Evolutionary conservation across 2,113 vertebrate genomes (phyloP).

Genomic region (Pogona vitticeps): DNA sequence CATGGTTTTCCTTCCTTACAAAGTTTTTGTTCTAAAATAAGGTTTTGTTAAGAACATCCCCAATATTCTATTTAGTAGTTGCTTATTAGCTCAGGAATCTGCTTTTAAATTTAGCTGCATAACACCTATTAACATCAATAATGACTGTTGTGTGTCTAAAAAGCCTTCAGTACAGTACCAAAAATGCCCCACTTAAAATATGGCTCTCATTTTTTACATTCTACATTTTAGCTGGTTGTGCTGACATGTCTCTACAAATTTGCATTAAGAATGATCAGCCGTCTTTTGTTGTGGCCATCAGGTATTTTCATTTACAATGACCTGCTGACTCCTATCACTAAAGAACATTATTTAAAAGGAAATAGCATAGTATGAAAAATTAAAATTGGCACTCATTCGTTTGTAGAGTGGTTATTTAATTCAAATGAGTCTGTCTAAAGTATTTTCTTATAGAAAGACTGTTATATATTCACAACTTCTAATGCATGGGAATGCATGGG

Average conservation of each 20-base stretch:
- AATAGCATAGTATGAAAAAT: neutral
- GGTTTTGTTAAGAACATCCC: slow-evolving; percentile 62
- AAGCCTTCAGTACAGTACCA: slow-evolving; percentile 50
- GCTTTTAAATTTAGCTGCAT: slow-evolving; percentile 56
- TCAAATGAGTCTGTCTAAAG: neutral
- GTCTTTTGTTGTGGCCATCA: slow-evolving; percentile 15
- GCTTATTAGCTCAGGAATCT: slow-evolving; percentile 49
- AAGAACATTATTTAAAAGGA: neutral
- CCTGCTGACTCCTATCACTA: neutral
- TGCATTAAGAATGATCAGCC: slow-evolving; percentile 26
- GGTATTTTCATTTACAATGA: slow-evolving; percentile 23
- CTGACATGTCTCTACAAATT: slow-evolving; percentile 24
- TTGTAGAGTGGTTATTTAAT: slow-evolving; percentile 7
- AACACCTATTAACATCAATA: slow-evolving; percentile 65
- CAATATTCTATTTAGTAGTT: slow-evolving; percentile 44
- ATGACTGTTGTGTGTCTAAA: slow-evolving; percentile 35
- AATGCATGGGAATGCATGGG: neutral
- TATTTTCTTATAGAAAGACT: neutral
- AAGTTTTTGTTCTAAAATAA: neutral
- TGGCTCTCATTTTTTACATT: slow-evolving; percentile 56
- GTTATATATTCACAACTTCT: neutral
- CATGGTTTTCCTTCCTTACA: neutral
- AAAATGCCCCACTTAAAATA: slow-evolving; percentile 55
- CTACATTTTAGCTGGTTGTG: slow-evolving; percentile 29
- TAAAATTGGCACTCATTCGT: neutral